Evolutionary conservation across 2,888 invertebrate genomes (phyloP).

Genomic region (Tipula unca): DNA sequence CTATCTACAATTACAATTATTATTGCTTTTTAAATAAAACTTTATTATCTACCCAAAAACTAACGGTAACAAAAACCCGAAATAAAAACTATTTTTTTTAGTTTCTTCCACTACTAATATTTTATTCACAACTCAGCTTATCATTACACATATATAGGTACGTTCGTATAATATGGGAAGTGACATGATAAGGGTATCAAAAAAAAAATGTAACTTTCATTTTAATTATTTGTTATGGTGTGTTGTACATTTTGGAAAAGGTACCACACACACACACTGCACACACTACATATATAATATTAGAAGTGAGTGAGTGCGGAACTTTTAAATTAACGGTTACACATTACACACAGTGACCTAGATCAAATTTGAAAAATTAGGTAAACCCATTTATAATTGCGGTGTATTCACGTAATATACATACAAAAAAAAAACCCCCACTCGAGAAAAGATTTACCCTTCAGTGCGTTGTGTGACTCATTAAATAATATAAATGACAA

Average conservation of each 20-base stretch:
- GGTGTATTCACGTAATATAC: neutral
- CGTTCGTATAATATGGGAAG: neutral
- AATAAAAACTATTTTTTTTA: neutral
- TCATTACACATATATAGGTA: neutral
- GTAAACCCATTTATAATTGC: neutral
- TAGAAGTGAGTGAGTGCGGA: neutral
- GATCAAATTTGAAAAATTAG: slow-evolving; percentile 14
- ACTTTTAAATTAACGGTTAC: neutral
- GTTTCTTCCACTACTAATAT: neutral
- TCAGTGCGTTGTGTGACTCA: neutral
- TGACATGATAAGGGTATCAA: neutral
- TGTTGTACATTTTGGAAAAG: neutral
- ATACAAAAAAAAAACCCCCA: neutral
- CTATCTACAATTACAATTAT: neutral
- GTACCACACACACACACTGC: too few relatives aligned
- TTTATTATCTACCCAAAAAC: neutral
- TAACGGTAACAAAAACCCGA: neutral
- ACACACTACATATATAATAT: too few relatives aligned
- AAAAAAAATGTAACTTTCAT: neutral
- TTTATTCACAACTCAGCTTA: neutral
- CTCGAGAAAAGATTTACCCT: neutral
- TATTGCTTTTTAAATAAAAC: neutral
- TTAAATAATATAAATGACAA: neutral
- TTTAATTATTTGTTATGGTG: neutral
- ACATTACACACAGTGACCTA: neutral